Percentiles rank a stretch among this genome's conserved stretches.
Conservation (phyloP, 2,113 vertebrate species). For the Bos indicus region DNA sequence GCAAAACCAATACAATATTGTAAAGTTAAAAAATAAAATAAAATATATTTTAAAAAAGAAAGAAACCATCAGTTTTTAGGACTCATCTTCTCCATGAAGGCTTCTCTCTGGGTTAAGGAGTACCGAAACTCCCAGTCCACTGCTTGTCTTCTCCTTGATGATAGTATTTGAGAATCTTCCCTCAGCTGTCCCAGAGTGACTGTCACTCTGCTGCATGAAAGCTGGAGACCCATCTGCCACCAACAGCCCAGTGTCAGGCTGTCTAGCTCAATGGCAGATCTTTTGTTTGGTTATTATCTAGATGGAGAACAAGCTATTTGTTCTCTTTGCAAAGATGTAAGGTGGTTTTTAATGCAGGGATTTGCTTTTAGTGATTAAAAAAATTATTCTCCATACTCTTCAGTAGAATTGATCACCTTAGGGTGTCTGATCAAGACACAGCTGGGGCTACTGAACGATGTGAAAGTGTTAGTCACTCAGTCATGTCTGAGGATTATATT, state of each 20-base stretch:
- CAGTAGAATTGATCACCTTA: conserved; percentile 6
- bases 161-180: neutral
- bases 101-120: neutral
- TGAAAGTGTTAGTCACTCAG: neutral
- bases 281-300: neutral
- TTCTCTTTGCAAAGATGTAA: neutral
- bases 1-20: no score
- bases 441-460: neutral
- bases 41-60: no score
- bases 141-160: neutral
- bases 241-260: neutral
- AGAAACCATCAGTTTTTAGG: neutral
- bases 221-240: neutral
- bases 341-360: neutral
- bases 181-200: neutral
- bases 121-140: neutral
- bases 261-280: neutral
- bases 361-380: neutral
- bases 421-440: neutral
- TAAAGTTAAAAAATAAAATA: no score
- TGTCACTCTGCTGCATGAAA: neutral
- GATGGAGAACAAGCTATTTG: neutral
- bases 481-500: neutral
- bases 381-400: neutral
- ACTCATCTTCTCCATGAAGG: neutral